Conservation (phyloP, 2,113 vertebrate species). For the Typhlomys cinereus region DNA sequence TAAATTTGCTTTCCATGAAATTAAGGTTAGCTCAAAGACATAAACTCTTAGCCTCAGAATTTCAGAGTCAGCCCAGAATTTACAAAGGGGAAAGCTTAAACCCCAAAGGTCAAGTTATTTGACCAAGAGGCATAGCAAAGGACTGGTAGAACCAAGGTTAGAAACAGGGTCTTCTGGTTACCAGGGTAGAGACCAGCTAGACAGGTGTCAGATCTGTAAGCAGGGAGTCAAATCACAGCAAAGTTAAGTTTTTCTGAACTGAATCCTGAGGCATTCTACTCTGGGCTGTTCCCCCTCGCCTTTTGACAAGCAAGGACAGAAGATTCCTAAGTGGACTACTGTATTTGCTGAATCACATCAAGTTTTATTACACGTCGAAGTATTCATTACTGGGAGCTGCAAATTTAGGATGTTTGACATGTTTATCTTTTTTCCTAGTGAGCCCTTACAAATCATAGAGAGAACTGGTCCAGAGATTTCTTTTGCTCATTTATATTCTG, state of each 20-base stretch:
- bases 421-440: constrained; percentile 57
- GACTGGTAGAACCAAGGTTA: neutral
- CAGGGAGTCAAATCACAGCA: constrained; percentile 26
- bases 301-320: constrained; percentile 43
- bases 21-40: constrained; percentile 38
- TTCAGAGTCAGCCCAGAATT: constrained; percentile 17
- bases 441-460: constrained; percentile 34
- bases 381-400: constrained; percentile 54
- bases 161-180: constrained; percentile 7
- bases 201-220: neutral
- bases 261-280: constrained; percentile 41
- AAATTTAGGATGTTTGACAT: constrained; percentile 60
- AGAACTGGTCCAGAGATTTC: constrained; percentile 30
- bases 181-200: neutral
- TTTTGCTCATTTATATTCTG: constrained; percentile 55
- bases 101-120: neutral
- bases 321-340: constrained; percentile 39
- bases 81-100: neutral
- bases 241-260: constrained; percentile 40
- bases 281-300: neutral
- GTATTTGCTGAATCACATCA: constrained; percentile 52
- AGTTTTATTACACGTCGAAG: constrained; percentile 61
- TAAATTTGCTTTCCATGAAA: constrained; percentile 38
- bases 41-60: constrained; percentile 41
- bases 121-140: neutral